Evolutionary conservation across 2,113 vertebrate genomes (phyloP).

Genomic region (Myotis lucifugus): DNA sequence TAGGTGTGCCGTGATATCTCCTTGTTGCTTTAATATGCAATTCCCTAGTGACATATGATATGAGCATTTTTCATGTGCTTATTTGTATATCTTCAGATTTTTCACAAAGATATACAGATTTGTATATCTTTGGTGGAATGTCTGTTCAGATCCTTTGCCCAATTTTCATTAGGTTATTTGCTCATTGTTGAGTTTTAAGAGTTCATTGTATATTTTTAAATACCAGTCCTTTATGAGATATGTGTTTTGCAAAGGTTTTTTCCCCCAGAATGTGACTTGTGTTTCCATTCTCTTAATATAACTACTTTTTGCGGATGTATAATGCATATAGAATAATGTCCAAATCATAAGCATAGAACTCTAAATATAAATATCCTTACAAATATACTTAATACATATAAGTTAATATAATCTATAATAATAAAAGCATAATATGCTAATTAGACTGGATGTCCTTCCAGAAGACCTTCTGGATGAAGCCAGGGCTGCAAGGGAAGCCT

Average conservation of each 20-base stretch:
- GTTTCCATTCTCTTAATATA: neutral
- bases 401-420: neutral
- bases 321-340: neutral
- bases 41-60: neutral
- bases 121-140: neutral
- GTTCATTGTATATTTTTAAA: neutral
- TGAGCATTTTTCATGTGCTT: neutral
- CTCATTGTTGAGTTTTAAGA: neutral
- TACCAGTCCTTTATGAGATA: neutral
- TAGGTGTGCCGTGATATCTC: neutral
- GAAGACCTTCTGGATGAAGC: no score
- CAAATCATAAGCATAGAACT: neutral
- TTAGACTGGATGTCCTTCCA: no score
- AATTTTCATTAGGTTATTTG: neutral
- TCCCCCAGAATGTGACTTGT: neutral
- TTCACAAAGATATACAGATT: neutral
- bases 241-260: neutral
- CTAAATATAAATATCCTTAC: neutral
- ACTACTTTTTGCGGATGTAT: neutral
- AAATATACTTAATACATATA: neutral
- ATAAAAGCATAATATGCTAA: no score
- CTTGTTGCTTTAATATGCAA: neutral
- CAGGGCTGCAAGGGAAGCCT: no score
- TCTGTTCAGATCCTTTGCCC: neutral
- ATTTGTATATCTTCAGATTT: neutral